These are phyloP conservation scores for Glyphotaelius pellucidus DNA, from an alignment of 2,888 invertebrate genomes.

Conservation along the genomic window DNA sequence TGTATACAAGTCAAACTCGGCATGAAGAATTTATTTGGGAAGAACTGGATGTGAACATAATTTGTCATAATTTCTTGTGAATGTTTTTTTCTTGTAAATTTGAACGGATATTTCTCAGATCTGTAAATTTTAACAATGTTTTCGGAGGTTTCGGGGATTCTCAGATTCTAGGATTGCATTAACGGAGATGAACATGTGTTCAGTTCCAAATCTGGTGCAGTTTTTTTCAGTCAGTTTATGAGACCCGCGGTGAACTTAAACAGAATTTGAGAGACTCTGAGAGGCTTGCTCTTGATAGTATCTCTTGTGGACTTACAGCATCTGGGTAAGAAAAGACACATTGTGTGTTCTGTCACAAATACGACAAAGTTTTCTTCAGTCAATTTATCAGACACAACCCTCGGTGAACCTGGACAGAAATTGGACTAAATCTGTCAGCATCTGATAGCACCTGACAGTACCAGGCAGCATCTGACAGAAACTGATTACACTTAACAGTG, in stretches of 20 bases:
- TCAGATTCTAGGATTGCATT: neutral
- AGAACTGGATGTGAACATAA: neutral
- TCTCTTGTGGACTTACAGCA: conserved; percentile 75
- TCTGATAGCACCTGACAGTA: too few relatives aligned
- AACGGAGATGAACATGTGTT: neutral
- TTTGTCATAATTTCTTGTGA: too few relatives aligned
- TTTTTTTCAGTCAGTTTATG: neutral
- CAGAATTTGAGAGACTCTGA: neutral
- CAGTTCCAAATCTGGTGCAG: neutral
- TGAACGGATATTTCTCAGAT: too few relatives aligned
- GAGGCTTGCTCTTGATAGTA: neutral
- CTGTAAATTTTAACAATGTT: neutral
- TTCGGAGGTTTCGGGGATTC: neutral
- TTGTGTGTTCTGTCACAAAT: conserved; percentile 86
- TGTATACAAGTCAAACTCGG: neutral
- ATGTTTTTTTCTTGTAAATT: too few relatives aligned
- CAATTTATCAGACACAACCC: neutral
- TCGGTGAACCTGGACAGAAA: neutral
- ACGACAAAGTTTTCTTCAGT: neutral
- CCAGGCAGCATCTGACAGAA: too few relatives aligned
- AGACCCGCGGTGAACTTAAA: neutral
- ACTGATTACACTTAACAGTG: too few relatives aligned
- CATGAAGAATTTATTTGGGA: neutral
- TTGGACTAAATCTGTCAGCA: neutral
- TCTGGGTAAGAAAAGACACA: conserved; percentile 91